Evolutionary conservation across 2,888 invertebrate species (phyloP), one percentile per base, ranked within the genome.

Genomic region (Ennomos erosarius): DNA sequence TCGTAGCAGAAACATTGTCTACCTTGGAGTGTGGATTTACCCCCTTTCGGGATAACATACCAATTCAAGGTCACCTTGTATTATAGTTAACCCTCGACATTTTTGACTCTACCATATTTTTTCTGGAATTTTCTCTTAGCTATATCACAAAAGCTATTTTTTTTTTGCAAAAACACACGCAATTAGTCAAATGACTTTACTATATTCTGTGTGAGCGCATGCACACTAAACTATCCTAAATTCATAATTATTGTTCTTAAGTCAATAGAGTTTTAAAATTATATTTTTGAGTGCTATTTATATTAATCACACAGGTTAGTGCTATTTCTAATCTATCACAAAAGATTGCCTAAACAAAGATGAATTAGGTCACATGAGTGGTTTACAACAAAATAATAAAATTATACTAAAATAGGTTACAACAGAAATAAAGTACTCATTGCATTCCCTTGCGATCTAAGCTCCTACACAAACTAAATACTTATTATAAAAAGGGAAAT

Each of bases 61-160:
- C n/a, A n/a, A n/a, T n/a, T n/a, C n/a, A n/a, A n/a, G n/a, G n/a
- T n/a, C n/a, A n/a, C n/a, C n/a, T 16, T 16, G 6, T 26, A 26
- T 26, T 26, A 59, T 59, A 64, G 39, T 49, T 49, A 64, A 65
- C 67, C 59, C 55, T 68, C 51, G 64, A 37, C 35, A 26, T 9
- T 42, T 59, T 43, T 64, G 69, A 65, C 64, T 6, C 67, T 78
- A 78, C 62, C 67, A 74, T 73, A 68, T 46, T 44, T 62, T 62
- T 67, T 63, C 56, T 55, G 60, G 54, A 66, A 73, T 72, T 78
- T 75, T 75, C 78, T 75, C 70, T 79, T 72, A 72, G 85, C 82
- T 72, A 84, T 87, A 85, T 87, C 85, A 88, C 88, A 87, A 88
- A n/a, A 88, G 86, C 85, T 76, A 65, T 40, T 58, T 61, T 40